phyloP scores from a whole-genome alignment of 2,888 invertebrate genomes.

The Deilephila porcellus region DNA sequence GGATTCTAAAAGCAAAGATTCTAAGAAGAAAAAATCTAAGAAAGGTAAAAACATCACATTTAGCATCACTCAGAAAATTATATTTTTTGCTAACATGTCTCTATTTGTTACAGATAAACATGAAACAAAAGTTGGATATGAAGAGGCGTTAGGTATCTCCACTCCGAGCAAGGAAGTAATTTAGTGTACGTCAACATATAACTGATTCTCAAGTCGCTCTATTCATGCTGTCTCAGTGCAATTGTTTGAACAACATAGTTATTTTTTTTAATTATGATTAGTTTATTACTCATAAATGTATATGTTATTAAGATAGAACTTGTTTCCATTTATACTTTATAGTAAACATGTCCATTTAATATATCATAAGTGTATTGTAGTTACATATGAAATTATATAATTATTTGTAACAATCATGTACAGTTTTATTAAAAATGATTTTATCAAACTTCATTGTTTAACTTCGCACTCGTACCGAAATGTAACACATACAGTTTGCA shows the following conservation, averaged over 20 bases:
- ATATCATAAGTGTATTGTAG: slow-evolving; percentile 67
- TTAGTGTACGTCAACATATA: slow-evolving; percentile 67
- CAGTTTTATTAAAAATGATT: slow-evolving; percentile 77
- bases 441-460: slow-evolving; percentile 50
- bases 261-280: slow-evolving; percentile 61
- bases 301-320: slow-evolving; percentile 56
- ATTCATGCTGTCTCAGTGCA: slow-evolving; percentile 75
- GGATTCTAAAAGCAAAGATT: slow-evolving; percentile 72
- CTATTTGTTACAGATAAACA: slow-evolving; percentile 71
- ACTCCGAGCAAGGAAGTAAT: slow-evolving; percentile 95
- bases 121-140: slow-evolving; percentile 90
- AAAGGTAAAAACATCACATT: slow-evolving; percentile 61
- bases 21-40: slow-evolving; percentile 78
- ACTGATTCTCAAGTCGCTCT: slow-evolving; percentile 60
- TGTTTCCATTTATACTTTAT: slow-evolving; percentile 66
- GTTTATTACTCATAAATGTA: slow-evolving; percentile 55
- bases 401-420: slow-evolving; percentile 57
- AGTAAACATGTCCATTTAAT: slow-evolving; percentile 76
- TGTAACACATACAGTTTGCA: no score
- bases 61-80: background rate
- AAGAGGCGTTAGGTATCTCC: slow-evolving; percentile 95
- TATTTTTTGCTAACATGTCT: background rate
- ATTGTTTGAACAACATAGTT: slow-evolving; percentile 76
- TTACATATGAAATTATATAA: slow-evolving; percentile 53
- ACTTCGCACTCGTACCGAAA: background rate